Evolutionary conservation across 2,113 vertebrate genomes (phyloP), one percentile per base, ranked within the genome.

Genomic region (Platichthys stellatus): DNA sequence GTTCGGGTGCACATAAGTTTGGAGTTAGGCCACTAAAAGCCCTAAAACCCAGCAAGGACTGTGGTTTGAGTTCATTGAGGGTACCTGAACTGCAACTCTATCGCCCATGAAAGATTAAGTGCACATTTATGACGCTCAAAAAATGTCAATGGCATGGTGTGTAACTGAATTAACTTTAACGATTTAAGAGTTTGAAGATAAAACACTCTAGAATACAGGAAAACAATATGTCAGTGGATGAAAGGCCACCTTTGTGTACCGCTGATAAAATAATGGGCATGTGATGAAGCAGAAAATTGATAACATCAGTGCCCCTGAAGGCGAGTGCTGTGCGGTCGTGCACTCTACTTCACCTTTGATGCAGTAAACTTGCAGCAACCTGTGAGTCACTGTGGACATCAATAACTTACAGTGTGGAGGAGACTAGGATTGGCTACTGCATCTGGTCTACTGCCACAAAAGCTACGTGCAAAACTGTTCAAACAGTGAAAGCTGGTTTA

Each of bases 281-380:
- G 47, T 74, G 63, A 84, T 64, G 64, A 86, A 60, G 67, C 72
- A 68, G 56, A 82, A 80, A 78, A 70, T 58, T 67, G 74, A 81
- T 80, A 73, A 63, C 18, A 78, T 72, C 61, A 60, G 38, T 69
- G 63, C 21, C 38, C 68, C 59, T 18, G 53, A 72, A 68, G 54
- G 57, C 40, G 71, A 64, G 20, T 17, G 24, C 26, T 43, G 51
- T n/a, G 18, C 38, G 43, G 35, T 67, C 63, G 62, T 73, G 53
- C 70, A 70, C 84, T 83, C 43, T 64, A 2, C 75, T 68, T 80
- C 73, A 84, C 64, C 73, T 86, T 82, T 83, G 61, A 78, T 74
- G 68, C 61, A 59, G 63, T 17, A 67, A 83, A 80, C 57, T 38
- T 51, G 67, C 24, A 59, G 61, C 26, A 76, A 64, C 23, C 45